Evolutionary conservation across 2,797 vertebrate species (phyloP), one percentile per base, ranked within the genome.

Genomic region (Oryzias sinensis): DNA sequence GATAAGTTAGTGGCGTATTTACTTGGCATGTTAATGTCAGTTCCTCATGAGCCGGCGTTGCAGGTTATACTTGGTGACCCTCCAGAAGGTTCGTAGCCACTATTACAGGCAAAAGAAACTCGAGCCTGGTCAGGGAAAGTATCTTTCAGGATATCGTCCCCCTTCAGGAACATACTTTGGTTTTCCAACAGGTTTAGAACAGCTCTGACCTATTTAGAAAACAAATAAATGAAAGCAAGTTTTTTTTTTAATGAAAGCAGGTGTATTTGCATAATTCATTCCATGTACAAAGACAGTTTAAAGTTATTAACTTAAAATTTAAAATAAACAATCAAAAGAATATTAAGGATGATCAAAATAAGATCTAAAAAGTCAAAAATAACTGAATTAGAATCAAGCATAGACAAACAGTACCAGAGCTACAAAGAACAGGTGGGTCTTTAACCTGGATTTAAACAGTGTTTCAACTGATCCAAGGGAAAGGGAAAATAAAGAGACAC

Each of bases 21-120:
- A 92, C 90, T 80, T 56, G 0, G 66, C 91, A 92, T 4, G 0
- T 4, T 49, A 90, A 5, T 1, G 0, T 2, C 37, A 84, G 0
- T 0, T 0, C 0, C 27, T 84, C 90, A 93, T 0, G 0, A 2
- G 1, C 75, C 85, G 22, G 1, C 29, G 1, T 0, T 18, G 53
- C 91, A 93, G 2, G 49, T 73, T 14, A 65, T 17, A 0, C 0
- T 0, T 18, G 3, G 0, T 33, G 33, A 17, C 0, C 76, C 74
- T 4, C 4, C 48, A 13, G 0, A 0, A 15, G 17, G 0, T 0
- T 0, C 0, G 55, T 87, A 78, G 15, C 91, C 90, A 49, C 0
- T 0, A 0, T 0, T 0, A 71, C 91, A 93, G 1, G 0, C 0
- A 52, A 89, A 82, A 0, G 0, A 16, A 29, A 62, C 76, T 1